Evolutionary conservation across 35 echinoderm and acorn worm genomes (phyloP), one percentile per base, ranked within the genome.

Genomic region (Eucidaris tribuloides): DNA sequence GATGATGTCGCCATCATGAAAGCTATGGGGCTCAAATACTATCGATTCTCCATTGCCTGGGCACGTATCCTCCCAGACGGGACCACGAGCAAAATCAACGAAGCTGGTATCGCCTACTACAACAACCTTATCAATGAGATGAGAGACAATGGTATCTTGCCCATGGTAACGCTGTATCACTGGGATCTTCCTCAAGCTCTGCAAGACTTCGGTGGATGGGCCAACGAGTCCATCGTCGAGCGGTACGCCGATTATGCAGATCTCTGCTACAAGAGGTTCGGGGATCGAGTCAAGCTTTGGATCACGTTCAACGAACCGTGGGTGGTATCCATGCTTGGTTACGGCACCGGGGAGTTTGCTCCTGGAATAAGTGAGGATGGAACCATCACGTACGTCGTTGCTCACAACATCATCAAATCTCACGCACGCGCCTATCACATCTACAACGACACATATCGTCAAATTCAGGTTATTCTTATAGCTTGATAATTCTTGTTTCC

Each of bases 261-360:
- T 14, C 79, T 65, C 20, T 88, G 93, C 62, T 91, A 80, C 54
- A 4, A 87, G 28, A 91, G 54, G 17, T 96, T 91, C 59, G 93
- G 93, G 0, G 79, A 91, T 41, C 32, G 89, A 33, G 88, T 91
- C 18, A 91, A 91, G 55, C 83, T 88, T 31, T 96, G 93, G 93
- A 96, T 96, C n/a, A 96, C 93, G 3, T 90, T 96, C 71, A 96
- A 96, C 76, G 93, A 96, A 62, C 93, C 93, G 1, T 96, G 93
- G 93, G 87, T 96, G 25, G 88, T 96, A 30, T 61, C 93, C n/a
- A 20, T 91, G 11, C 46, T 96, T 36, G 93, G 93, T n/a, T 91
- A 96, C 72, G 93, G 93, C 5, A 45, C 62, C 42, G 88, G 83
- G 9, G 62, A n/a, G 45, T 87, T 83, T 52, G 88, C 93, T 9